A percentile compares a stretch with the other conserved stretches of the same genome.
These are phyloP conservation scores for Anolis carolinensis DNA, from an alignment of 2,113 vertebrate species.

Conservation along the genomic window DNA sequence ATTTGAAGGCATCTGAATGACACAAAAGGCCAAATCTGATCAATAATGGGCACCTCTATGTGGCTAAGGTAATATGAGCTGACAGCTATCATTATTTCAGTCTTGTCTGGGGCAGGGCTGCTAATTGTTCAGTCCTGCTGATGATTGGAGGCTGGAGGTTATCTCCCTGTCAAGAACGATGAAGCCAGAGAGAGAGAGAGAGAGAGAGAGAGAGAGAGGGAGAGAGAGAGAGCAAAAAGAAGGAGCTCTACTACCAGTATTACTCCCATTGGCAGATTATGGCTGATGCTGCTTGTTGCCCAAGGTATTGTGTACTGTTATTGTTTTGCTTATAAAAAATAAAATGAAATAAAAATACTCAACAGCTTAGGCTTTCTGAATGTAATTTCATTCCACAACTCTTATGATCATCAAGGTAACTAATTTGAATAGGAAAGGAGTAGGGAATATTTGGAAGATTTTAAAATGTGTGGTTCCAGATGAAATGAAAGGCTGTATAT, in stretches of 20 bases:
- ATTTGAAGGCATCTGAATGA: neutral
- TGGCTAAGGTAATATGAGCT: neutral
- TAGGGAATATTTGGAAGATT: neutral
- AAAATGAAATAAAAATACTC: too few species aligned
- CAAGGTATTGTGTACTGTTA: too few species aligned
- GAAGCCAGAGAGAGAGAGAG: neutral
- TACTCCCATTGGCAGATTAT: neutral
- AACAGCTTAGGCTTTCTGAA: neutral
- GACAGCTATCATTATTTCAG: constrained; percentile 17
- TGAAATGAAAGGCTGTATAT: too few species aligned
- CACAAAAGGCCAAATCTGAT: constrained; percentile 7
- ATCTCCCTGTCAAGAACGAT: neutral
- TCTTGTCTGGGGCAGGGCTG: neutral
- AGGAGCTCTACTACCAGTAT: neutral
- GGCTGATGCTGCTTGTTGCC: too few species aligned
- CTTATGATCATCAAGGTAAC: neutral
- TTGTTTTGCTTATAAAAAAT: too few species aligned
- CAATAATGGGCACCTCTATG: neutral
- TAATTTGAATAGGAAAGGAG: neutral
- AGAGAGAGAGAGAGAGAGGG: neutral
- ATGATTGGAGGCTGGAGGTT: neutral
- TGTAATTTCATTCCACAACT: neutral
- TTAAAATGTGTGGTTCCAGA: neutral
- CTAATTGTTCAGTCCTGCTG: constrained; percentile 6
- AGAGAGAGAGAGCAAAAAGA: neutral